Conservation (phyloP, 2,113 vertebrate species). For the Oreochromis spilurus region DNA sequence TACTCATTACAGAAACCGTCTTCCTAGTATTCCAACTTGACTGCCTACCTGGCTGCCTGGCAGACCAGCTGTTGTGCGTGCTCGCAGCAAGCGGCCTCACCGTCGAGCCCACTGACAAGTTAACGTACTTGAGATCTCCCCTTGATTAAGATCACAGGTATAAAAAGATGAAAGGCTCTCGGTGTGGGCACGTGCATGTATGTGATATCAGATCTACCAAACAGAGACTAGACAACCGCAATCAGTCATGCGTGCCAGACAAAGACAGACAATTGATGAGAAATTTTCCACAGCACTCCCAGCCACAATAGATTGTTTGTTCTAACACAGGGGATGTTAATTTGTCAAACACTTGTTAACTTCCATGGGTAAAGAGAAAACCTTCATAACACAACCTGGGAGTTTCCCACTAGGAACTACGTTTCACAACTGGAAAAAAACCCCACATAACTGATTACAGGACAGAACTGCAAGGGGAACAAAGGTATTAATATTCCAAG, state of each 20-base stretch:
- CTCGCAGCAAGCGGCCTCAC: background rate
- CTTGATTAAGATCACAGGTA: slow-evolving; percentile 32
- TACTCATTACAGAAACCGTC: background rate
- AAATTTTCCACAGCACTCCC: background rate
- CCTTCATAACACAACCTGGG: background rate
- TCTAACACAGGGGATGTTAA: background rate
- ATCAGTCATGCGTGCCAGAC: background rate
- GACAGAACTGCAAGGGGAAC: background rate
- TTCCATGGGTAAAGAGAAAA: background rate
- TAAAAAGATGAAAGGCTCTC: slow-evolving; percentile 14
- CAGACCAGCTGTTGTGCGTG: background rate
- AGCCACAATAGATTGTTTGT: slow-evolving; percentile 31
- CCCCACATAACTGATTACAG: background rate
- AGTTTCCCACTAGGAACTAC: slow-evolving; percentile 8
- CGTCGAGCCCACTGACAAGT: background rate
- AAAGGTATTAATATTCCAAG: background rate
- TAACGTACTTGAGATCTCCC: background rate
- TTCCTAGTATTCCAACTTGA: background rate
- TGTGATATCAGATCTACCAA: slow-evolving; percentile 19
- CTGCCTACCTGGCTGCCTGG: background rate
- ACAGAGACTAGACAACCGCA: background rate
- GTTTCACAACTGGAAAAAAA: background rate
- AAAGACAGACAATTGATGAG: background rate
- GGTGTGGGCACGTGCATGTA: background rate
- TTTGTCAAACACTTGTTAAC: slow-evolving; percentile 18